Percentiles rank a stretch among this genome's conserved stretches.
These are phyloP conservation scores for Hydrolagus colliei DNA, from an alignment of 2,797 vertebrate species.

Conservation along the genomic window DNA sequence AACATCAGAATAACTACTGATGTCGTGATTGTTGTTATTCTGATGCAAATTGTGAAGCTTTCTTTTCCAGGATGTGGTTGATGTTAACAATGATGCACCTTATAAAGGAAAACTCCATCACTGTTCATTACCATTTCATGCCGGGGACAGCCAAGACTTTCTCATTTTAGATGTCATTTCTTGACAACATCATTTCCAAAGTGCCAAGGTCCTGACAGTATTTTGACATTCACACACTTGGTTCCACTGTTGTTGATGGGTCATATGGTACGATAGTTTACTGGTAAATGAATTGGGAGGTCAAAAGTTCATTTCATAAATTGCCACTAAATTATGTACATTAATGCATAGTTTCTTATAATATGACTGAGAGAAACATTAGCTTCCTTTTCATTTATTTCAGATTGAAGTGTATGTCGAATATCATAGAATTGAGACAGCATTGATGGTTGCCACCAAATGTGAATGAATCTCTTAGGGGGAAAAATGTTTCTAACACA, in stretches of 20 bases:
- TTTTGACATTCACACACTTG: slow-evolving; percentile 31
- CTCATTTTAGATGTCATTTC: slow-evolving; percentile 29
- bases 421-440: slow-evolving; percentile 1
- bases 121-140: slow-evolving; percentile 31
- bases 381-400: not conserved
- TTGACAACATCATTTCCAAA: slow-evolving; percentile 31
- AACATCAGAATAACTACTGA: slow-evolving; percentile 25
- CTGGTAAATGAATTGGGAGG: slow-evolving; percentile 30
- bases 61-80: slow-evolving; percentile 31
- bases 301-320: slow-evolving; percentile 29
- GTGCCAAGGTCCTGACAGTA: slow-evolving; percentile 28
- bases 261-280: slow-evolving; percentile 32
- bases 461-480: not conserved
- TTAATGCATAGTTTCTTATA: slow-evolving; percentile 29
- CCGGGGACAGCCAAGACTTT: slow-evolving; percentile 17
- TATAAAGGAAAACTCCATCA: slow-evolving; percentile 28
- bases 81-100: slow-evolving; percentile 26
- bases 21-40: slow-evolving; percentile 26
- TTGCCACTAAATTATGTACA: slow-evolving; percentile 29
- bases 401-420: not conserved
- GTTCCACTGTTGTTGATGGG: slow-evolving; percentile 31
- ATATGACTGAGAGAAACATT: not conserved
- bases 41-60: slow-evolving; percentile 25
- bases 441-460: not conserved
- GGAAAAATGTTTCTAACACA: not conserved